These are phyloP conservation scores for Poeciliopsis prolifica DNA, from an alignment of 2,113 vertebrate genomes.

Conservation along the genomic window DNA sequence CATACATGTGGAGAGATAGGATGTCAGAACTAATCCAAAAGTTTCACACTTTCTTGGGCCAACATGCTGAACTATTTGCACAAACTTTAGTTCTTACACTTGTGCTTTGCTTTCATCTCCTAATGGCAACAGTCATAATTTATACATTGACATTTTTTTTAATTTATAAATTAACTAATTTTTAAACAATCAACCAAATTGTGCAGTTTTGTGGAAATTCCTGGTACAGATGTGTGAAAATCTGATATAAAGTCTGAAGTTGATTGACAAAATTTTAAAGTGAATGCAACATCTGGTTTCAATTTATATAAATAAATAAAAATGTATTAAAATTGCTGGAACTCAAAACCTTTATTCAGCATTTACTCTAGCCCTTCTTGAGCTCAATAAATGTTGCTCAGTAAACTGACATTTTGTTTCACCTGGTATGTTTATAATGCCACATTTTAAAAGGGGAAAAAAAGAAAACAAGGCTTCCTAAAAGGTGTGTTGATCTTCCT, in stretches of 20 bases:
- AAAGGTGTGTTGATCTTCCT: not conserved
- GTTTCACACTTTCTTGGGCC: conserved; percentile 22
- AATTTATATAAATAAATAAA: too few species aligned
- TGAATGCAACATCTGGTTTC: too few species aligned
- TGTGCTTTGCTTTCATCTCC: not conserved
- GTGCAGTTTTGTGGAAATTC: conserved; percentile 50
- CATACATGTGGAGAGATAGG: conserved; percentile 38
- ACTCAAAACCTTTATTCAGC: too few species aligned
- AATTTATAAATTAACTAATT: not conserved
- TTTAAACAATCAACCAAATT: conserved; percentile 1
- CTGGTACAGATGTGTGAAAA: not conserved
- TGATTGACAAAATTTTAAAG: not conserved
- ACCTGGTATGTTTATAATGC: not conserved
- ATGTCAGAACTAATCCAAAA: conserved; percentile 39
- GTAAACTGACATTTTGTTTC: not conserved
- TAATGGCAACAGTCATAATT: too few species aligned
- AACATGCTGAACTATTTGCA: conserved; percentile 1
- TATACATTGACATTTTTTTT: not conserved
- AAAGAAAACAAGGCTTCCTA: not conserved
- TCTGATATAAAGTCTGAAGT: not conserved
- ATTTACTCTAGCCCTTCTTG: too few species aligned
- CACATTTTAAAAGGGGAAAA: not conserved
- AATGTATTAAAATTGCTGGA: too few species aligned
- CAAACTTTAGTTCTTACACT: not conserved
- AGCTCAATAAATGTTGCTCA: too few species aligned